These are phyloP conservation scores for Xylocopa sonorina DNA, from an alignment of 1,140 invertebrate genomes.

Conservation along the genomic window DNA sequence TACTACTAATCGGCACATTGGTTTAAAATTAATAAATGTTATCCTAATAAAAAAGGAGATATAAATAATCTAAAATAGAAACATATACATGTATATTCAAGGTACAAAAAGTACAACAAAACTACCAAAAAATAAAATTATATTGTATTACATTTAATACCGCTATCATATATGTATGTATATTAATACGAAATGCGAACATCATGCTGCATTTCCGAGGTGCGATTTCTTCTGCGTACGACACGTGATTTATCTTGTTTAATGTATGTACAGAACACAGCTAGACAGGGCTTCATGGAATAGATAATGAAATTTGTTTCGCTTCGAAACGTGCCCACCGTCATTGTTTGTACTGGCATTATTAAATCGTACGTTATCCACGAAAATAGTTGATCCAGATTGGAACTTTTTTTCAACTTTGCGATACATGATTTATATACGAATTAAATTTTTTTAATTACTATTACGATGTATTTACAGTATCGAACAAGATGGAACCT, in stretches of 20 bases:
- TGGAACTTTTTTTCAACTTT: too few relatives aligned
- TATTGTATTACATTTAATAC: too few relatives aligned
- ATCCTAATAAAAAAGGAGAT: too few relatives aligned
- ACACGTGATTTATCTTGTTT: constrained; percentile 3
- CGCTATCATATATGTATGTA: too few relatives aligned
- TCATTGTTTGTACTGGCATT: constrained; percentile 2
- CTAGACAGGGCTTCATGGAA: background rate
- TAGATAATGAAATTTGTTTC: constrained; percentile 21
- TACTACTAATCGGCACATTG: background rate
- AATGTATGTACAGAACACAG: background rate
- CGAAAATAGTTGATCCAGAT: too few relatives aligned
- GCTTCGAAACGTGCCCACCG: background rate
- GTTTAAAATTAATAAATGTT: too few relatives aligned
- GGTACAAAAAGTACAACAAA: background rate
- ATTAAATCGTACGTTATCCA: too few relatives aligned
- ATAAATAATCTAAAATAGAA: background rate
- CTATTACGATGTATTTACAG: constrained; percentile 73
- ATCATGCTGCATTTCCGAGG: background rate
- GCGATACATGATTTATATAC: background rate
- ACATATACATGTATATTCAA: too few relatives aligned
- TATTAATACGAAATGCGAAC: too few relatives aligned
- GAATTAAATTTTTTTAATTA: background rate
- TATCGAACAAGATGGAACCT: constrained; percentile 87
- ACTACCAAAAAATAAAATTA: too few relatives aligned
- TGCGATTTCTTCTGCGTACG: background rate